Evolutionary conservation across 2,113 vertebrate species (phyloP), one percentile per base, ranked within the genome.

Genomic region (Cavia porcellus): DNA sequence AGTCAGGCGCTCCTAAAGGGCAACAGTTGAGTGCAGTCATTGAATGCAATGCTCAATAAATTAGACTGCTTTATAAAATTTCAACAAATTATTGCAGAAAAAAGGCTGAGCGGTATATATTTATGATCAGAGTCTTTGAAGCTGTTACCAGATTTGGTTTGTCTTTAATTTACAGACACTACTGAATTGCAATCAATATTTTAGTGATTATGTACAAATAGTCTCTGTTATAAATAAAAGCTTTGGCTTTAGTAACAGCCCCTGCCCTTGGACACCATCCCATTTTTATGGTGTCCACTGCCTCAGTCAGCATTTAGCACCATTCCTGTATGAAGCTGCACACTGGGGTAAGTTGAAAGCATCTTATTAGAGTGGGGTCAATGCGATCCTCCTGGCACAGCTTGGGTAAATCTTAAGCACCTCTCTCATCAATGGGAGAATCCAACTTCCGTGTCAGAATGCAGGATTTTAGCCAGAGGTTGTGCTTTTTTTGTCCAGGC

Each of bases 191-290:
- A 87, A 94, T 96, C 90, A 64, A 86, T 93, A 92, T 62, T 95
- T 93, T 86, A 95, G 84, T 95, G 85, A 96, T 95, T 92, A 94
- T 24, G 42, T 62, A 52, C 82, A 90, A 79, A 90, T 55, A n/a
- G 85, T 82, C 84, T 93, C 82, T 7, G 0, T 74, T 86, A 81
- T 80, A 93, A 95, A 93, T 86, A 90, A 83, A 85, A 87, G 70
- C 50, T 95, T 64, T 87, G 93, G 92, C 84, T 86, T 92, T 28
- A 32, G 61, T 75, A 59, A 84, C 32, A 59, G 38, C 47, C 28
- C 45, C 82, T 52, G 47, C 82, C 62, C 57, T 90, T 61, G 64
- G 62, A 81, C 14, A 61, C 25, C 1, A 9, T 1, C 19, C 89
- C 93, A 32, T 50, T 50, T 85, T 62, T 30, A 3, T 32, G 15